phyloP scores from a whole-genome alignment of 1,140 invertebrate genomes.

The Heliconius himera region DNA sequence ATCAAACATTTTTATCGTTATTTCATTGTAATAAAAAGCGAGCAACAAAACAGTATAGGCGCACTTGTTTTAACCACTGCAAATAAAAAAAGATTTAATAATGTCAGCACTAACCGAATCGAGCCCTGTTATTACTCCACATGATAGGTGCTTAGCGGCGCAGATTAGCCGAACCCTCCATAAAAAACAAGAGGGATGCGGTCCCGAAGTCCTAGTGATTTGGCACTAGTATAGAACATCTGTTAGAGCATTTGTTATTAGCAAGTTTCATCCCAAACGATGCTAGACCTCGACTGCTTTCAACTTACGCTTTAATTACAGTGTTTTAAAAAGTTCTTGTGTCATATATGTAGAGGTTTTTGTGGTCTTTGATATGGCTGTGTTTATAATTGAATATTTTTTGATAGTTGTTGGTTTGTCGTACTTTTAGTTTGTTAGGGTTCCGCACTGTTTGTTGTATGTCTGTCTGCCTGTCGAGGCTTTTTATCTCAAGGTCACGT shows the following conservation, averaged over 20 bases:
- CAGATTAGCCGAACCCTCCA: conserved; percentile 69
- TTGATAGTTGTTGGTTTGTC: not conserved
- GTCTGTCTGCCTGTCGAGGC: no score
- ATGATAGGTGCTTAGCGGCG: conserved; percentile 66
- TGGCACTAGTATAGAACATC: conserved; percentile 55
- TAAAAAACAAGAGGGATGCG: conserved; percentile 76
- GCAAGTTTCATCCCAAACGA: conserved; percentile 17
- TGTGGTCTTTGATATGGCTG: not conserved
- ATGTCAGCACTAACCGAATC: conserved; percentile 31
- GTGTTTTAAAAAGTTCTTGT: conserved; percentile 11
- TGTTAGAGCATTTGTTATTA: conserved; percentile 45
- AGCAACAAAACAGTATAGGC: not conserved
- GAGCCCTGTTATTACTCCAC: conserved; percentile 72
- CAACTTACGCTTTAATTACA: conserved; percentile 1
- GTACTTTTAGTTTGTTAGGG: not conserved
- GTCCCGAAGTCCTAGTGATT: conserved; percentile 58
- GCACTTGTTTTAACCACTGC: conserved; percentile 6
- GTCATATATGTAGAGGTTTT: not conserved
- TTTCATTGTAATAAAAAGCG: not conserved
- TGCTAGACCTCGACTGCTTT: conserved; percentile 12
- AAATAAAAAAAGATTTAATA: conserved; percentile 22
- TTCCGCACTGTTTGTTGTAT: no score
- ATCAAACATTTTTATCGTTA: not conserved
- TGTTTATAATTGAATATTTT: not conserved
- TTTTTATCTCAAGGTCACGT: no score